These are phyloP conservation scores for Phengaris alcon DNA, from an alignment of 2,888 invertebrate genomes.

Conservation along the genomic window DNA sequence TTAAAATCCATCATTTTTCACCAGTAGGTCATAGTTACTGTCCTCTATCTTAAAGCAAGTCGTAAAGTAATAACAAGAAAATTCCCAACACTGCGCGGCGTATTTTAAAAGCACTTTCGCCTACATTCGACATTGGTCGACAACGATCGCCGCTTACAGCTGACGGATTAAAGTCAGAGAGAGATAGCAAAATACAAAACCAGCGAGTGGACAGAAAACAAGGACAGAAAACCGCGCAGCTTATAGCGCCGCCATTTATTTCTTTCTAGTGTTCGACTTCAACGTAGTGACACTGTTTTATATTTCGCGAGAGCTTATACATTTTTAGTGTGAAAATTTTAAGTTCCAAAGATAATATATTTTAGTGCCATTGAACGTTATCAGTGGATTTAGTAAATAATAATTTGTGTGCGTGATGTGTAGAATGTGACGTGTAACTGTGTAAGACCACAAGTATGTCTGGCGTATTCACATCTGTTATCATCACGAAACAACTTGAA, in stretches of 20 bases:
- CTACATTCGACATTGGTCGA: conserved; percentile 64
- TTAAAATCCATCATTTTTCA: too few relatives aligned
- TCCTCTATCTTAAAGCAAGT: too few relatives aligned
- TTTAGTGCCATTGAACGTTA: conserved; percentile 50
- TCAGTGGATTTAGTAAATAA: conserved; percentile 55
- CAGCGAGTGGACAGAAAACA: conserved; percentile 43
- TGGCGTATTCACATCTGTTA: conserved; percentile 67
- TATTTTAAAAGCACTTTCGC: conserved; percentile 73
- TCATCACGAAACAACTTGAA: conserved; percentile 74
- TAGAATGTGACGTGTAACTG: conserved; percentile 39
- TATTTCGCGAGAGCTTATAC: conserved; percentile 60
- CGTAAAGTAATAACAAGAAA: conserved; percentile 30
- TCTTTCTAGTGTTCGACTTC: conserved; percentile 70
- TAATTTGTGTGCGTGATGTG: conserved; percentile 47
- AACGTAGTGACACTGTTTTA: conserved; percentile 71
- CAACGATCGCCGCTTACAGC: conserved; percentile 70
- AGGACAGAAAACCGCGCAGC: conserved; percentile 58
- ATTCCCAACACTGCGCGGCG: conserved; percentile 43
- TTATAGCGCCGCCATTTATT: conserved; percentile 69
- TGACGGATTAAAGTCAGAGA: conserved; percentile 63
- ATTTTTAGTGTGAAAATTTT: conserved; percentile 68
- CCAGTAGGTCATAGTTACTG: too few relatives aligned
- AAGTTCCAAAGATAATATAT: conserved; percentile 57
- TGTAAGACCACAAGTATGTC: conserved; percentile 58
- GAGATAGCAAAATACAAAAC: conserved; percentile 46